A percentile compares a stretch with the other conserved stretches of the same genome.
phyloP scores from a whole-genome alignment of 2,113 vertebrate species.

The Upupa epops region DNA sequence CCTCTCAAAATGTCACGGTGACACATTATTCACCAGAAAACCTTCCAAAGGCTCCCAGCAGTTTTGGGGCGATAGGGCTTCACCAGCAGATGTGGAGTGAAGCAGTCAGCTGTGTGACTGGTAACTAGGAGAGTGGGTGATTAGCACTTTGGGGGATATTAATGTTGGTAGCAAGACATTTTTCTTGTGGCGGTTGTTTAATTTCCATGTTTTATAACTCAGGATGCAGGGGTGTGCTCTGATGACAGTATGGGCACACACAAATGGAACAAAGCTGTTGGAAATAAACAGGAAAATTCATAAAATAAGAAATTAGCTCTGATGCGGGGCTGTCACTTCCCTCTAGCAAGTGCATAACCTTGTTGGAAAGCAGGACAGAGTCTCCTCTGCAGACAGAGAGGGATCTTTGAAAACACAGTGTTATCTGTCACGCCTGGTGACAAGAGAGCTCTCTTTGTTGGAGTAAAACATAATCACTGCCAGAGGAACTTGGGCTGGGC shows the following conservation, averaged over 20 bases:
- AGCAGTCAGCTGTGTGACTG: not conserved
- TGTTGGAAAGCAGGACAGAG: not conserved
- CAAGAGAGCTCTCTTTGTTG: not conserved
- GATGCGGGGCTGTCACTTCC: not conserved
- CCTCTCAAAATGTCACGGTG: not conserved
- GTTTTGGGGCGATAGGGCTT: not conserved
- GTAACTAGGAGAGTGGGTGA: not conserved
- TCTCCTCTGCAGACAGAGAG: not conserved
- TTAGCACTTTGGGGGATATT: not conserved
- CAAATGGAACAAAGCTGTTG: not conserved
- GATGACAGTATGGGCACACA: not conserved
- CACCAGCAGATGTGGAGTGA: not conserved
- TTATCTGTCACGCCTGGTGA: not conserved
- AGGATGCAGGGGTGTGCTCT: not conserved
- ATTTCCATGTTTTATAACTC: not conserved
- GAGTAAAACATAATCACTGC: conserved; percentile 3
- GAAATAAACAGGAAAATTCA: not conserved
- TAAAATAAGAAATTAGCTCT: not conserved
- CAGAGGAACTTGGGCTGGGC: not conserved
- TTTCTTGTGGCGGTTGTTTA: not conserved
- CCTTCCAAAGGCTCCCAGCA: rapidly evolving
- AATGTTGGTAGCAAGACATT: not conserved
- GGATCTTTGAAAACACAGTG: not conserved
- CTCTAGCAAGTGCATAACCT: not conserved
- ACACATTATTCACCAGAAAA: not conserved